These are phyloP conservation scores for Chanos chanos DNA, from an alignment of 2,797 vertebrate species.

Conservation along the genomic window DNA sequence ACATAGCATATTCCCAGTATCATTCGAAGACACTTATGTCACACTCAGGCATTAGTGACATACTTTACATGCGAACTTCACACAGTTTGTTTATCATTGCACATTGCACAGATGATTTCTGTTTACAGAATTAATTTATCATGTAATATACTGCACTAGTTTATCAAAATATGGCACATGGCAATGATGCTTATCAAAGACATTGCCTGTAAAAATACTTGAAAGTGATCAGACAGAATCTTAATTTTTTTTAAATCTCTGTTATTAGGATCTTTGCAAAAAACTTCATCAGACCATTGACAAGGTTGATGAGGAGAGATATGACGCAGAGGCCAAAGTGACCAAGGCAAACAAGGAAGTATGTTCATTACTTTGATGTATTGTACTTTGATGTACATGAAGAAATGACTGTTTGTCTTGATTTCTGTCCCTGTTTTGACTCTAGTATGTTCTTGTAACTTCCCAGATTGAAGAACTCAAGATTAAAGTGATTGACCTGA, in stretches of 20 bases:
- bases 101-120: too few relatives aligned
- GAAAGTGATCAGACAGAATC: neutral
- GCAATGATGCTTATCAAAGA: too few relatives aligned
- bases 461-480: conserved; percentile 82
- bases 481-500: conserved; percentile 81
- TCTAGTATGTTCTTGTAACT: conserved; percentile 1
- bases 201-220: neutral
- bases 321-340: conserved; percentile 54
- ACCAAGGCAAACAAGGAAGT: conserved; percentile 56
- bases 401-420: neutral
- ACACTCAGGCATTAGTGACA: too few relatives aligned
- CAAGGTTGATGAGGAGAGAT: conserved; percentile 58
- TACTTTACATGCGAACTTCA: too few relatives aligned
- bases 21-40: too few relatives aligned
- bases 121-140: too few relatives aligned
- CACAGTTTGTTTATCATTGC: too few relatives aligned
- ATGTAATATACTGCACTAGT: too few relatives aligned
- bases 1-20: too few relatives aligned
- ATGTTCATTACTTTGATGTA: neutral
- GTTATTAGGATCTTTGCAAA: conserved; percentile 50
- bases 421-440: neutral
- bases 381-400: neutral
- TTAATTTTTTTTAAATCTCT: neutral
- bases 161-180: too few relatives aligned
- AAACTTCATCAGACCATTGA: conserved; percentile 54